phyloP scores from a whole-genome alignment of 1,140 invertebrate species.

The Trichogramma pretiosum region DNA sequence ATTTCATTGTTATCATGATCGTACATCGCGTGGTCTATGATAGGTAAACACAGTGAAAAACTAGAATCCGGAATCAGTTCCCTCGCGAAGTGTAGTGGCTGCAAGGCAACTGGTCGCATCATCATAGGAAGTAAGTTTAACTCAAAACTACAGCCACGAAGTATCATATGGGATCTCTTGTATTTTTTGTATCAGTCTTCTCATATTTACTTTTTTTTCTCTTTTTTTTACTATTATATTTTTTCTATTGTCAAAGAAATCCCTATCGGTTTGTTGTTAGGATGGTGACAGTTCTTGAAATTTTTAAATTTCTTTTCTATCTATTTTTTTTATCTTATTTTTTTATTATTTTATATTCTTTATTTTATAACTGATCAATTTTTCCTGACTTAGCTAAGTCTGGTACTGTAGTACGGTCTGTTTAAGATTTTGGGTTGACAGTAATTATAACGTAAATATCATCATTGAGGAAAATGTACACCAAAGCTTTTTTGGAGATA shows the following conservation, averaged over 20 bases:
- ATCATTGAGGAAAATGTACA: slow-evolving; percentile 15
- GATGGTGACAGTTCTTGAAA: slow-evolving; percentile 32
- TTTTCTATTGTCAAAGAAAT: slow-evolving; percentile 18
- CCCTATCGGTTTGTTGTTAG: slow-evolving; percentile 26
- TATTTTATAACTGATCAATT: too few relatives aligned
- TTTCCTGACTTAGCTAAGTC: too few relatives aligned
- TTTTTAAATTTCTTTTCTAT: slow-evolving; percentile 10
- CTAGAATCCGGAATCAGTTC: slow-evolving; percentile 42
- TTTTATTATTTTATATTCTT: slow-evolving; percentile 4
- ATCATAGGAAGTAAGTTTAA: slow-evolving; percentile 43
- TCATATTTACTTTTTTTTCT: slow-evolving; percentile 14
- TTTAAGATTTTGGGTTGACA: slow-evolving; percentile 15
- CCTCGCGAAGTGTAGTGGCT: slow-evolving; percentile 41
- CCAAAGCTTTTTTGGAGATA: too few relatives aligned
- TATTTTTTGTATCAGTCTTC: slow-evolving; percentile 17
- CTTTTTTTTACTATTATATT: slow-evolving; percentile 4
- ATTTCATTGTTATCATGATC: slow-evolving; percentile 41
- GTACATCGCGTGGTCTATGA: slow-evolving; percentile 41
- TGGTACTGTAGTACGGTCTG: too few relatives aligned
- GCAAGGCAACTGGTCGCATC: slow-evolving; percentile 42
- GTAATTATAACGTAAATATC: slow-evolving; percentile 8
- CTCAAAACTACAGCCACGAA: slow-evolving; percentile 31
- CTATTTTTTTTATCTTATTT: slow-evolving; percentile 19
- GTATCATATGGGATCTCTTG: slow-evolving; percentile 26
- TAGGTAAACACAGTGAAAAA: slow-evolving; percentile 43